Evolutionary conservation across 2,888 invertebrate species (phyloP).

Genomic region (Crioceris asparagi): DNA sequence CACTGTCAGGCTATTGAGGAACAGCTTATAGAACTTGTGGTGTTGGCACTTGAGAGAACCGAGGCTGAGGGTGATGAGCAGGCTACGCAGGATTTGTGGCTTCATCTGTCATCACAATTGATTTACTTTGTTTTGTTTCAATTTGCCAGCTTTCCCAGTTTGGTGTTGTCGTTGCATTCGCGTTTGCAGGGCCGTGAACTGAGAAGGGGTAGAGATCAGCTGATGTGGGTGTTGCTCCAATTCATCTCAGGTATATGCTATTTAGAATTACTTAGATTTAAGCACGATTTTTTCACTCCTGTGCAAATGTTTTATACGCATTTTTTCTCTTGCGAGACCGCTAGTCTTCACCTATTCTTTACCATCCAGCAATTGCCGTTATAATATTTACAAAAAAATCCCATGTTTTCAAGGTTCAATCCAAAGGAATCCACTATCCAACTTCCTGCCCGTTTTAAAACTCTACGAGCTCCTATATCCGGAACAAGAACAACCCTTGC

Average conservation of each 20-base stretch:
- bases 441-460: slow-evolving; percentile 81
- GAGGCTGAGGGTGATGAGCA: slow-evolving; percentile 53
- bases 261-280: too few relatives aligned
- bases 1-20: slow-evolving; percentile 81
- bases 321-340: too few relatives aligned
- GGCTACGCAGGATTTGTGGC: slow-evolving; percentile 76
- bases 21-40: slow-evolving; percentile 82
- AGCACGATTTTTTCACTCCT: too few relatives aligned
- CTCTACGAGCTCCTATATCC: slow-evolving; percentile 87
- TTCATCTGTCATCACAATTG: slow-evolving; percentile 85
- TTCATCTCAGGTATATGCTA: slow-evolving; percentile 61
- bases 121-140: slow-evolving; percentile 93
- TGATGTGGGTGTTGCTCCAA: slow-evolving; percentile 98
- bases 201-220: slow-evolving; percentile 84
- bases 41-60: slow-evolving; percentile 84
- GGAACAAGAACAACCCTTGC: slow-evolving; percentile 80
- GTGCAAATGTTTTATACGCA: too few relatives aligned
- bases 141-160: slow-evolving; percentile 82
- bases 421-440: slow-evolving; percentile 82
- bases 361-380: too few relatives aligned
- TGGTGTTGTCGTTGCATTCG: slow-evolving; percentile 69
- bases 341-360: too few relatives aligned
- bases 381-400: not conserved
- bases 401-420: slow-evolving; percentile 59
- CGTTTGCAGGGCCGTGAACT: slow-evolving; percentile 51